Conservation (phyloP, 2,888 invertebrate genomes). For the Napeogenes sylphis region DNA sequence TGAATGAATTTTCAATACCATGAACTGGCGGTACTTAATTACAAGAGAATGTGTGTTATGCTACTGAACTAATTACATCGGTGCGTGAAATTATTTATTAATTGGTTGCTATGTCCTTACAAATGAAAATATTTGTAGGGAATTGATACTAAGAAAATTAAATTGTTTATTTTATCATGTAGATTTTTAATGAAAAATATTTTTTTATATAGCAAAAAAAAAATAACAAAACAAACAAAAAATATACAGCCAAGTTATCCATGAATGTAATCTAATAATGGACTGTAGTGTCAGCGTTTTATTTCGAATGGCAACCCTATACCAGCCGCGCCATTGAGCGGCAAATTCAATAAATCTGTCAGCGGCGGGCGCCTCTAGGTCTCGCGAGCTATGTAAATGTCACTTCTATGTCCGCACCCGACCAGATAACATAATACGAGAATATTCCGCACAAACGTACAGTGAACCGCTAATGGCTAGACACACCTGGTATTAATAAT, state of each 20-base stretch:
- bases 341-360: conserved; percentile 46
- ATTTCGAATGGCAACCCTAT: conserved; percentile 18
- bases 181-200: too few relatives aligned
- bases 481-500: conserved; percentile 2
- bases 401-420: conserved; percentile 19
- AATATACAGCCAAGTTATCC: neutral
- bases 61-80: conserved; percentile 29
- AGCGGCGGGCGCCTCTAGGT: conserved; percentile 55
- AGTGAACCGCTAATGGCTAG: neutral
- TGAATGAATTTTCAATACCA: conserved; percentile 22
- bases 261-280: neutral
- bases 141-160: neutral
- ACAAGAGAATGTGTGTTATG: conserved; percentile 25
- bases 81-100: conserved; percentile 33
- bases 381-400: conserved; percentile 44
- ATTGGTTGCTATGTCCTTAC: conserved; percentile 26
- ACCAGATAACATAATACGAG: conserved; percentile 20
- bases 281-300: neutral
- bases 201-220: too few relatives aligned
- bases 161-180: neutral
- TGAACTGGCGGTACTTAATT: conserved; percentile 24
- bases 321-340: conserved; percentile 28
- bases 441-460: conserved; percentile 11
- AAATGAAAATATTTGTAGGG: conserved; percentile 4
- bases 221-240: too few relatives aligned